A percentile compares a stretch with the other conserved stretches of the same genome.
Evolutionary conservation across 2,113 vertebrate species (phyloP).

Genomic region (Dolichotis patagonum): DNA sequence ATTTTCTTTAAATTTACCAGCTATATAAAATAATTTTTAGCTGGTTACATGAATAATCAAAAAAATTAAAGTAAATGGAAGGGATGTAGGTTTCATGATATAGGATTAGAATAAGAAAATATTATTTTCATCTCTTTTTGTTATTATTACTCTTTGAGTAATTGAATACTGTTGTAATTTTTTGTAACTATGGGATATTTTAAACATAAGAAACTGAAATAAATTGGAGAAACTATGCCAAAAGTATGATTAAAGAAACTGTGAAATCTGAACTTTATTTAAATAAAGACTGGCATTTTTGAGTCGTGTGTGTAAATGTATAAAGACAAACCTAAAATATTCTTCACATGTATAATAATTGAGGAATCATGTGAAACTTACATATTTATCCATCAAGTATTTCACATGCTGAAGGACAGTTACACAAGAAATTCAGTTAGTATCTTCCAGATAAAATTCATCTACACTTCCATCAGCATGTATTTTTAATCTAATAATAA

Average conservation of each 20-base stretch:
- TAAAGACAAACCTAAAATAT: background rate
- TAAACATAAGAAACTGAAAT: background rate
- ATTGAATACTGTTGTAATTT: background rate
- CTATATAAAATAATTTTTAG: background rate
- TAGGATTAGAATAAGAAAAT: background rate
- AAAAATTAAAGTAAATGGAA: background rate
- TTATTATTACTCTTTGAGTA: background rate
- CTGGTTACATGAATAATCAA: background rate
- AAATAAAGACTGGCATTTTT: background rate
- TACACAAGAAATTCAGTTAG: background rate
- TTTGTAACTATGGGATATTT: background rate
- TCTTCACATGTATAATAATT: background rate
- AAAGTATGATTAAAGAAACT: background rate
- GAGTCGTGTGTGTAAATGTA: background rate
- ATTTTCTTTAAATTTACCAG: slow-evolving; percentile 10
- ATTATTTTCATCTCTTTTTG: background rate
- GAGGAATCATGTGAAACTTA: background rate
- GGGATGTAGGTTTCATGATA: background rate
- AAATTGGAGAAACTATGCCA: background rate
- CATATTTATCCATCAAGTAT: background rate
- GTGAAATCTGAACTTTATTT: background rate
- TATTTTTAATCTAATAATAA: background rate
- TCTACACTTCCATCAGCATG: background rate
- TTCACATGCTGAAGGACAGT: background rate
- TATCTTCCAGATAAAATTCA: background rate